Evolutionary conservation across 1,140 invertebrate genomes (phyloP), one percentile per base, ranked within the genome.

Genomic region (Drosophila pectinifera): DNA sequence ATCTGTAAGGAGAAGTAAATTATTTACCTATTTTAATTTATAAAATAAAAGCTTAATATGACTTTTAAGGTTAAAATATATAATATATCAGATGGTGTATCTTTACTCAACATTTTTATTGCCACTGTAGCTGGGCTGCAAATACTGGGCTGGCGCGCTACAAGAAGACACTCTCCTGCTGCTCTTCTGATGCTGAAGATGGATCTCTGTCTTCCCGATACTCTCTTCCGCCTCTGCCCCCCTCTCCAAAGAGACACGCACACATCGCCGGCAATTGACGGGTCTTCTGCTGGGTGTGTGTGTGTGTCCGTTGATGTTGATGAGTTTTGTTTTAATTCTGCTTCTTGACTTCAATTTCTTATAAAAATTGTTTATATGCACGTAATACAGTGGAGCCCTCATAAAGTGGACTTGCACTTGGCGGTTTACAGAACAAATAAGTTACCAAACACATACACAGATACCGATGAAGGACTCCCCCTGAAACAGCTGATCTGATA

Each of bases 271-370:
- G 54, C 80, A 74, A 78, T 75, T 85, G 81, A 84, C 70, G 81
- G 57, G 77, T 75, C 46, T 63, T 34, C 16, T 10, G 13, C 14
- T 53, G 49, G 31, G 61, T 78, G 51, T 56, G 56, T 58, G 54
- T 53, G 36, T 41, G 39, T 54, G 73, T 38, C 69, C 68, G 41
- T 43, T 76, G 76, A 78, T 76, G 77, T 67, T 89, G 85, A 90
- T 89, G 84, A 89, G 84, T 89, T 89, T 89, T 89, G 85, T 89
- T 89, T 89, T 90, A 89, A 89, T 89, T 89, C 80, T 78, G 85
- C 85, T 80, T 90, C 80, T 89, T 89, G 80, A 80, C 85, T 89
- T 90, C 84, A 89, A 89, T 89, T 89, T 90, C 85, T 88, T 90
- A 88, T 90, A 84, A 77, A 82, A 80, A 80, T 89, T 89, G 61